These are phyloP conservation scores for Toxostoma redivivum DNA, from an alignment of 2,113 vertebrate species.

Conservation along the genomic window DNA sequence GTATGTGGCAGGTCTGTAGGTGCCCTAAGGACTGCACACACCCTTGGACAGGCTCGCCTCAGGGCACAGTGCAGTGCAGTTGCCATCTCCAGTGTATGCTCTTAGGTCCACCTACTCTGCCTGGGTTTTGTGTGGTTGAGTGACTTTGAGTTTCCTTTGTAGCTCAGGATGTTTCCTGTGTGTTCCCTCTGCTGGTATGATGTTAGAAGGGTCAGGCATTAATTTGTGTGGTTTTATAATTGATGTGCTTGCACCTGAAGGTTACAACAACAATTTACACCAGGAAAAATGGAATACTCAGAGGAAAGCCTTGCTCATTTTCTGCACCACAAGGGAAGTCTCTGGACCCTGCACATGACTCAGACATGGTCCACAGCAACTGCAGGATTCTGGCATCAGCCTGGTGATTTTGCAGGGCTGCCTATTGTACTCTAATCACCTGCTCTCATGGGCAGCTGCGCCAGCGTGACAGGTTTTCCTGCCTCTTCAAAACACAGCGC, in stretches of 20 bases:
- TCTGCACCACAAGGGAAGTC: background rate
- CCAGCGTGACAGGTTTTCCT: constrained; percentile 19
- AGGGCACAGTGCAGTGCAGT: background rate
- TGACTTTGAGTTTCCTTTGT: background rate
- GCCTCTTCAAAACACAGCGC: background rate
- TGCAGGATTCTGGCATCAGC: constrained; percentile 17
- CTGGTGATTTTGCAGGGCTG: background rate
- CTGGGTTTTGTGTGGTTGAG: background rate
- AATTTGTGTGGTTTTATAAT: constrained; percentile 36
- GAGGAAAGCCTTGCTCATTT: constrained; percentile 20
- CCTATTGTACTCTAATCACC: constrained; percentile 15
- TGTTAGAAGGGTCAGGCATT: constrained; percentile 39
- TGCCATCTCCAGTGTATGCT: background rate
- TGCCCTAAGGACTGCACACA: background rate
- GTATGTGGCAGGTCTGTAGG: background rate
- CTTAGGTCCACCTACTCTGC: background rate
- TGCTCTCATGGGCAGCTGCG: background rate
- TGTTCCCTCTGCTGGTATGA: constrained; percentile 23
- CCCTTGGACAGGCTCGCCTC: background rate
- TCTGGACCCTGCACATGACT: constrained; percentile 25
- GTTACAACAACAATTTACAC: constrained; percentile 27
- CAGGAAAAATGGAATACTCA: background rate
- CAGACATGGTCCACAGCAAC: background rate
- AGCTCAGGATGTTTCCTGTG: constrained; percentile 26
- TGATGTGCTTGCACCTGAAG: constrained; percentile 16